Percentiles rank a stretch among this genome's conserved stretches.
Evolutionary conservation across 1,140 invertebrate genomes (phyloP).

Genomic region (Pantala flavescens): DNA sequence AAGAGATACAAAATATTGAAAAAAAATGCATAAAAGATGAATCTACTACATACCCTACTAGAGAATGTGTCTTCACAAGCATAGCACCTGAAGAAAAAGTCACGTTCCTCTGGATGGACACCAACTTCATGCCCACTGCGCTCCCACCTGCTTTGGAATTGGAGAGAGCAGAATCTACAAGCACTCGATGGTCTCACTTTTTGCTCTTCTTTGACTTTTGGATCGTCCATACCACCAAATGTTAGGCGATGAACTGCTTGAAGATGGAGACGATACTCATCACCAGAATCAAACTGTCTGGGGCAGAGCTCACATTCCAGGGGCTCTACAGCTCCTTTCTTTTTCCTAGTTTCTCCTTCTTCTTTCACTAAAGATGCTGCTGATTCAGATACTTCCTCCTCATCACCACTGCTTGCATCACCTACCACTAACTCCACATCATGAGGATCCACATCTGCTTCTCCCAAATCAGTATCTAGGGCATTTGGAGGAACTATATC

Average conservation of each 20-base stretch:
- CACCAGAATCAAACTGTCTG: slow-evolving; percentile 16
- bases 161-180: slow-evolving; percentile 19
- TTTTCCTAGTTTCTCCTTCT: slow-evolving; percentile 4
- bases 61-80: slow-evolving; percentile 20
- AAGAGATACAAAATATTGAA: slow-evolving; percentile 17
- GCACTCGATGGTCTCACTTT: slow-evolving; percentile 16
- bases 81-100: slow-evolving; percentile 21
- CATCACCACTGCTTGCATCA: slow-evolving; percentile 22
- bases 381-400: slow-evolving; percentile 5
- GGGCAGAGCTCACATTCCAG: slow-evolving; percentile 21
- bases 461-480: slow-evolving; percentile 18
- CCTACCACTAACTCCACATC: slow-evolving; percentile 23
- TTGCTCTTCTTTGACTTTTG: slow-evolving; percentile 12
- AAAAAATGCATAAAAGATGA: slow-evolving; percentile 17
- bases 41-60: slow-evolving; percentile 19
- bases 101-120: slow-evolving; percentile 19
- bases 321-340: neutral
- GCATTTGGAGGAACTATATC: neutral
- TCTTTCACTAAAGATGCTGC: neutral
- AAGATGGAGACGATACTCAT: slow-evolving; percentile 19
- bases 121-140: slow-evolving; percentile 20
- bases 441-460: slow-evolving; percentile 23
- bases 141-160: slow-evolving; percentile 20
- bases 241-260: slow-evolving; percentile 18
- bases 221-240: slow-evolving; percentile 16